Base-by-base conservation (phyloP, 2,888 invertebrate genomes). In the Hirtodrosophila duncani region DNA sequence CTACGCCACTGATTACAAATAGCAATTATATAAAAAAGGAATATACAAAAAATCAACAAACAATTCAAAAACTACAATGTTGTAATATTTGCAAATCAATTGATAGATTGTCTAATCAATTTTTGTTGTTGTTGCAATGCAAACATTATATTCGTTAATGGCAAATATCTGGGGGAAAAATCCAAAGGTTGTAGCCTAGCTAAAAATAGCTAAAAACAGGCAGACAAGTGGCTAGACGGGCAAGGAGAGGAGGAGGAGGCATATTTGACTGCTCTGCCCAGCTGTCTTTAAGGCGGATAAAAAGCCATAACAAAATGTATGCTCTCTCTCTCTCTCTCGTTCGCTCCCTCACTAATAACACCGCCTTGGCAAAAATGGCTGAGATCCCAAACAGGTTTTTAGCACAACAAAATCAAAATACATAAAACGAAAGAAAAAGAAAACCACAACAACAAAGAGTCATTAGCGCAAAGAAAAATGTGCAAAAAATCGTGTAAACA, bases 351-450 rank as follows among this genome's bases (percentile, higher is more conserved):
- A 65, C 44, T 24, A 48, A 49, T 39, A 29, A 55, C 38, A 52
- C 23, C 60, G 59, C 81, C 59, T 75, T 79, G 62, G 29, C 48
- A 57, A 44, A 67, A 56, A 50, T 50, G 46, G 33, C 39, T 56
- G 63, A 21, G 26, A 39, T 43, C 14, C 24, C 7, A 61, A 81
- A 81, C 77, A 57, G 64, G 71, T 81, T 75, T 70, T 49, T 39
- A 56, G 51, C 48, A 39, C 57, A 57, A 39, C 44, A 43, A 42
- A 24, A 50, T 11, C 34, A 30, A 33, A 31, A 8, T 8, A 1
- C 3, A 27, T n/a, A n/a, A n/a, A n/a, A n/a, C n/a, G n/a, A 21
- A 20, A 31, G 20, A 6, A 36, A 37, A 14, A 16, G 18, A 24
- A 34, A 21, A n/a, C 5, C 29, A 48, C 21, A 43, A 8, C 41